phyloP scores from a whole-genome alignment of 2,888 invertebrate genomes.

The Epirrhoe alternata region DNA sequence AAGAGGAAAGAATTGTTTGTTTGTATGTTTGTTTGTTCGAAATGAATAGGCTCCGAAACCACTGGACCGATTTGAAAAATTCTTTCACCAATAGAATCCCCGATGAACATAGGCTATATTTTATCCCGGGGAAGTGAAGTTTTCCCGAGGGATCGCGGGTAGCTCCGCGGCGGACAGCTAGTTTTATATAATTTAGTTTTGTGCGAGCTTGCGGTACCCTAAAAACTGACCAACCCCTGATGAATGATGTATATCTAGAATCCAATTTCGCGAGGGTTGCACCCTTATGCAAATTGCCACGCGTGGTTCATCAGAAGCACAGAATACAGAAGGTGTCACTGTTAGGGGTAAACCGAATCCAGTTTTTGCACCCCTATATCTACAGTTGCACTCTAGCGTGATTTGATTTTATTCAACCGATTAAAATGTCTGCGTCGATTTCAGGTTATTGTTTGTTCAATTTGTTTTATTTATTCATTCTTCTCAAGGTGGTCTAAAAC shows the following conservation, averaged over 20 bases:
- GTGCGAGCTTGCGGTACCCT: neutral
- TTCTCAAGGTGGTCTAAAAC: too few relatives aligned
- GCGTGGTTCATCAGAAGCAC: constrained; percentile 29
- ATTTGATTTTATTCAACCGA: constrained; percentile 12
- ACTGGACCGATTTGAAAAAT: too few relatives aligned
- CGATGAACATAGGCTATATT: too few relatives aligned
- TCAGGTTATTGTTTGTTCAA: neutral
- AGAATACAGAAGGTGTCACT: constrained; percentile 28
- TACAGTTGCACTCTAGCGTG: constrained; percentile 3
- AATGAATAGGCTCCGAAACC: too few relatives aligned
- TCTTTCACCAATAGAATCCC: too few relatives aligned
- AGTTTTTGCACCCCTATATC: constrained; percentile 19
- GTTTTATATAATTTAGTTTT: neutral
- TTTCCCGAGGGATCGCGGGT: too few relatives aligned
- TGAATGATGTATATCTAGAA: constrained; percentile 9
- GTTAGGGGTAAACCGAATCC: constrained; percentile 18
- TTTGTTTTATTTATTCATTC: too few relatives aligned
- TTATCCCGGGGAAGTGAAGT: too few relatives aligned
- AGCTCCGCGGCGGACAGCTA: too few relatives aligned
- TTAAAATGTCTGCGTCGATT: neutral
- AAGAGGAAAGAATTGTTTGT: too few relatives aligned
- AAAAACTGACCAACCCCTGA: constrained; percentile 2
- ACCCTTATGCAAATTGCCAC: constrained; percentile 36
- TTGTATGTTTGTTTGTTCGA: too few relatives aligned
- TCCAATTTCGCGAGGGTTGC: constrained; percentile 15